phyloP scores from a whole-genome alignment of 2,113 vertebrate genomes.

The Crotalus viridis region DNA sequence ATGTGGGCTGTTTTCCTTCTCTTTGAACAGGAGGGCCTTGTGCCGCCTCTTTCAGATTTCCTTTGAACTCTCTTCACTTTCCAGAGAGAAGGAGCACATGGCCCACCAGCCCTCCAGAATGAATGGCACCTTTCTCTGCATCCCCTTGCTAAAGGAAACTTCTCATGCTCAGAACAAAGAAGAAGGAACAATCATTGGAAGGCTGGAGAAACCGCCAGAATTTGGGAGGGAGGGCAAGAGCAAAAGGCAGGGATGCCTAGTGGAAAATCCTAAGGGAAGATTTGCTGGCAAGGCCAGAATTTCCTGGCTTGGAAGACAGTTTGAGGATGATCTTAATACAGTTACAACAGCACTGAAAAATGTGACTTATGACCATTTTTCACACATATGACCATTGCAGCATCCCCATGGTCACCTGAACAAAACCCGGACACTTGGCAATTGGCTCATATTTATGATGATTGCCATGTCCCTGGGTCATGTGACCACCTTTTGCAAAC shows the following conservation, averaged over 20 bases:
- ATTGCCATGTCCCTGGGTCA: neutral
- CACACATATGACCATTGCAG: neutral
- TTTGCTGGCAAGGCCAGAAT: neutral
- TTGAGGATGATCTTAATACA: neutral
- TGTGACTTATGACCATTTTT: neutral
- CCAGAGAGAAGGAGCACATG: neutral
- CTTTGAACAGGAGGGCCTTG: neutral
- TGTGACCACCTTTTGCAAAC: neutral
- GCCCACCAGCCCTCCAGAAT: too few relatives aligned
- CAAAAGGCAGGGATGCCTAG: neutral
- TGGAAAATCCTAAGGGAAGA: neutral
- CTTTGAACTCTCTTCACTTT: constrained; percentile 4
- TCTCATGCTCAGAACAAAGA: neutral
- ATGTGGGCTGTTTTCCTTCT: neutral
- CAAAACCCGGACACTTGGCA: neutral
- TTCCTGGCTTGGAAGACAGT: neutral
- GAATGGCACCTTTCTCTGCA: neutral
- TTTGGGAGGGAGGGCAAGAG: neutral
- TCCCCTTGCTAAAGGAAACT: neutral
- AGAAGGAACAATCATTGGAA: neutral
- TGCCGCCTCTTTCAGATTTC: neutral
- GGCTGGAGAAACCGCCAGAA: neutral
- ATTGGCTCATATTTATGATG: neutral
- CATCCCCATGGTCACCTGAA: neutral
- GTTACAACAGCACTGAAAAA: neutral